Percentiles rank a stretch among this genome's conserved stretches.
These are phyloP conservation scores for Brachyrhaphis roseni DNA, from an alignment of 2,797 vertebrate genomes.

Conservation along the genomic window DNA sequence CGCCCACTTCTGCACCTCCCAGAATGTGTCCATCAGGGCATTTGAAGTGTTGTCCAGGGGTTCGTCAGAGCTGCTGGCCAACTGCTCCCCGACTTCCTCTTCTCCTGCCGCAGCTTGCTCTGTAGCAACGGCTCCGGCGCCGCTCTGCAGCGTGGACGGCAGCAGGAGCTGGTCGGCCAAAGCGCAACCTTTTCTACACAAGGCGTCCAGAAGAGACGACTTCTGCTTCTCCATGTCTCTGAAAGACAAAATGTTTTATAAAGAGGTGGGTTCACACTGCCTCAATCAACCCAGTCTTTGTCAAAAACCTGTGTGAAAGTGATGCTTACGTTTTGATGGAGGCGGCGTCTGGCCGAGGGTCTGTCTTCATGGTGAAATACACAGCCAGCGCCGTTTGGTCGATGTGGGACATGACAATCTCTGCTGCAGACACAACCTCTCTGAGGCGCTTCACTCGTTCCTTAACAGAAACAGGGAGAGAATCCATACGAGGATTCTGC, in stretches of 20 bases:
- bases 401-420: conserved; percentile 90
- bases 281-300: not conserved
- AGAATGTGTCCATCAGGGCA: conserved; percentile 87
- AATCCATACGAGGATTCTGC: not conserved
- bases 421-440: conserved; percentile 89
- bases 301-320: not conserved
- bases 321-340: conserved; percentile 91
- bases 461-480: conserved; percentile 65
- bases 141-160: conserved; percentile 80
- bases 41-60: conserved; percentile 78
- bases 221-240: conserved; percentile 99
- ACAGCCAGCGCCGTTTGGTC: conserved; percentile 94
- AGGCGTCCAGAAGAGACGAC: conserved; percentile 90
- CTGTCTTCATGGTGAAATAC: conserved; percentile 96
- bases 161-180: conserved; percentile 91
- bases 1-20: conserved; percentile 97
- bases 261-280: not conserved
- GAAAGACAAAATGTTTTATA: conserved; percentile 35
- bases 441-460: conserved; percentile 90
- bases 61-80: conserved; percentile 85
- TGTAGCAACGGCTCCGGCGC: conserved; percentile 71
- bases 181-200: conserved; percentile 93
- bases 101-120: conserved; percentile 23
- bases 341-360: conserved; percentile 94
- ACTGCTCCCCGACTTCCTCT: conserved; percentile 49